Base-by-base conservation (phyloP, 2,888 invertebrate genomes). In the Trissolcus brochymenae region DNA sequence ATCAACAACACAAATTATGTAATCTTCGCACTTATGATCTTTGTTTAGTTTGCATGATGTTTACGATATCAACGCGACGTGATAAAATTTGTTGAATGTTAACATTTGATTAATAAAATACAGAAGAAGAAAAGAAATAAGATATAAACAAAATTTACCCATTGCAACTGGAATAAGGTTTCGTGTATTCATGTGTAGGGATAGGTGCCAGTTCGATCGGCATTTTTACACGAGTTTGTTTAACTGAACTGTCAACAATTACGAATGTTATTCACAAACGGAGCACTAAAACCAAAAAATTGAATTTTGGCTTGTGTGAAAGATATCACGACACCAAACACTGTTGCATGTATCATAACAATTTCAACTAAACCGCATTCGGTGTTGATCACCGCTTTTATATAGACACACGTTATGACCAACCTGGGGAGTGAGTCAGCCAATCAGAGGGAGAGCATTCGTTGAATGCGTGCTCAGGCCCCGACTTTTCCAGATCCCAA, bases 381-480 rank as follows among this genome's bases (percentile, higher is more conserved):
- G 55, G 43, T 61, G 64, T 46, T 70, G 68, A 55, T 70, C 66
- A 80, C 78, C 77, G 82, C 82, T 85, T 87, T 84, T 87, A 87
- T 35, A 35, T 86, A 85, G 74, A 55, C 14, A 7, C 43, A 40
- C n/a, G 25, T 57, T 51, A 40, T 14, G 73, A 35, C 49, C 61
- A 54, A 62, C 29, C 41, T 50, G 55, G 59, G 55, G 73, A 67
- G 57, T 21, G 35, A 21, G 50, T 9, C 41, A 41, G 14, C 51
- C 59, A 60, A 60, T 59, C 68, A 70, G 50, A 54, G 53, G 21
- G 17, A 70, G 60, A 80, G 79, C 86, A 86, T 83, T 87, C 87
- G 77, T 78, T 74, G 75, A 80, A 82, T 85, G 83, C 87, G 85
- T 87, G 87, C 84, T 81, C 80, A 76, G 81, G 83, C 82, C 83